Base-by-base conservation (phyloP, 2,113 vertebrate species). In the Nothobranchius furzeri region DNA sequence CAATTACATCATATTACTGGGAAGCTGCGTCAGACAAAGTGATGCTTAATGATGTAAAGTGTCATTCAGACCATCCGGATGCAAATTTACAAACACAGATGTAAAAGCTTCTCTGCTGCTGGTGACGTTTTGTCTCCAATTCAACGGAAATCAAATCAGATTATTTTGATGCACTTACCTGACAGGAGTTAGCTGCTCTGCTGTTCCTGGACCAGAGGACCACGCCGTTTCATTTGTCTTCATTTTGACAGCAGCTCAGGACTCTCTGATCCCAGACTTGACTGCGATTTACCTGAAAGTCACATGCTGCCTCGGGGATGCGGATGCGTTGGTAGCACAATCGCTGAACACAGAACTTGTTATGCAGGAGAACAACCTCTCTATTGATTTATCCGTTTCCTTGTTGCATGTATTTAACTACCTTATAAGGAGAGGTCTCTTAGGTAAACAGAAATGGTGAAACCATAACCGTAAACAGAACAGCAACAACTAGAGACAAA, bases 1-100 rank as follows among this genome's bases (percentile, higher is more conserved):
- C 78, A 88, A 85, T 86, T 85, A 83, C 58, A 75, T 75, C 52
- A 25, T 12, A 80, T 85, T 86, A 82, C 48, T 30, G 15, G 76
- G 70, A 86, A 64, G 72, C 57, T 1, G 54, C 60, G 78, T 78
- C 70, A 68, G 37, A 76, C 56, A 56, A 78, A 64, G 66, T 58
- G 73, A 79, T 40, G 62, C 70, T 64, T 55, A 76, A 75, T 56
- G 60, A 71, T 72, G 72, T 71, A 72, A 79, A 75, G 66, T 43
- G 43, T 52, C 51, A 65, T 51, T 58, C 55, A 64, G 65, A 81
- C 58, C 53, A 79, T 65, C 64, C 64, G 25, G 60, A 76, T 42
- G 50, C 76, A 71, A 70, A 64, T 8, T 48, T 15, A 54, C 75
- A 68, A 72, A 64, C 12, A 48, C n/a, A 45, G 55, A 55, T 13